Evolutionary conservation across 2,797 vertebrate species (phyloP).

Genomic region (Betta splendens): DNA sequence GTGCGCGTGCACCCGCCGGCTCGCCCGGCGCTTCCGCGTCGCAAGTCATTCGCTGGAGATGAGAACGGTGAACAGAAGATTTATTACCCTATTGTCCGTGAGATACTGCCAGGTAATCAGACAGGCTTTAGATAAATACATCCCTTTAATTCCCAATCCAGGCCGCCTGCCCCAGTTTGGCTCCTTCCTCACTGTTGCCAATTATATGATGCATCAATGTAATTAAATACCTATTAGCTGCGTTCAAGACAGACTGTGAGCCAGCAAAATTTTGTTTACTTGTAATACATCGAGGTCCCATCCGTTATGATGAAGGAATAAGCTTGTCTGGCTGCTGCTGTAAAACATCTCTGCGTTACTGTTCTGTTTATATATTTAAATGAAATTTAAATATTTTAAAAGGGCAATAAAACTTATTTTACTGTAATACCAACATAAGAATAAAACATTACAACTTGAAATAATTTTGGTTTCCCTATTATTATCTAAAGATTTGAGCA

Average conservation of each 20-base stretch:
- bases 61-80: constrained; percentile 77
- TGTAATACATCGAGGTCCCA: constrained; percentile 39
- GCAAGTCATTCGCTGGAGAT: constrained; percentile 73
- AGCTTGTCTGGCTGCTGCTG: constrained; percentile 29
- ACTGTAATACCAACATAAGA: constrained; percentile 1
- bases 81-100: constrained; percentile 80
- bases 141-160: constrained; percentile 79
- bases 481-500: constrained; percentile 24
- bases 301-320: constrained; percentile 56
- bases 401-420: constrained; percentile 5
- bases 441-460: not conserved
- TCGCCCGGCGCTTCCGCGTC: constrained; percentile 51
- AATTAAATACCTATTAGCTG: constrained; percentile 83
- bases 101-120: constrained; percentile 81
- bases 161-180: constrained; percentile 70
- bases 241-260: constrained; percentile 70
- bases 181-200: constrained; percentile 70
- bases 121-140: constrained; percentile 82
- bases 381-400: too few species aligned
- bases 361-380: constrained; percentile 52
- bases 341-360: constrained; percentile 33
- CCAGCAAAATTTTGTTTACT: constrained; percentile 69
- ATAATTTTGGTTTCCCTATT: constrained; percentile 3
- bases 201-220: constrained; percentile 82
- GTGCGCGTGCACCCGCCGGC: constrained; percentile 43